A percentile compares a stretch with the other conserved stretches of the same genome.
Conservation (phyloP, 1,140 invertebrate genomes). For the Bombus superbus region DNA sequence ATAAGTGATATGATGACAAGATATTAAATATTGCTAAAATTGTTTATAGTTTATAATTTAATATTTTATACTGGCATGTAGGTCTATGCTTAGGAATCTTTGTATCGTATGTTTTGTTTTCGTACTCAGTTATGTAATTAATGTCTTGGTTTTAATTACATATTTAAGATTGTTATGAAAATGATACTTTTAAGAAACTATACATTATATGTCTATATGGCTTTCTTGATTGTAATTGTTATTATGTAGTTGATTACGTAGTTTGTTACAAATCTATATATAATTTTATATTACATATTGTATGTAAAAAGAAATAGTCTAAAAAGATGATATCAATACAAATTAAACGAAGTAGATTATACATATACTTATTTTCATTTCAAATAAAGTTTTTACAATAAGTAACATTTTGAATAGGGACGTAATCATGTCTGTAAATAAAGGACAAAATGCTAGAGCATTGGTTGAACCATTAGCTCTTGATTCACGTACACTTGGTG, state of each 20-base stretch:
- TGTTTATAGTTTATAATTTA: background rate
- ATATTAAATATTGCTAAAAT: conserved; percentile 2
- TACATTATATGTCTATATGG: background rate
- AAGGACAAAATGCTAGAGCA: conserved; percentile 72
- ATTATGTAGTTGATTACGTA: background rate
- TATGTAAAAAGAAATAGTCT: background rate
- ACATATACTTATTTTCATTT: background rate
- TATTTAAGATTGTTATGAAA: background rate
- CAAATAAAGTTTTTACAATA: conserved; percentile 2
- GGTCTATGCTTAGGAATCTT: background rate
- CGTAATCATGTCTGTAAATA: conserved; percentile 76
- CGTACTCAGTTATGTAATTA: conserved; percentile 36
- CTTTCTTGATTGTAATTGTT: too few species aligned
- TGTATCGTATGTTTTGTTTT: background rate
- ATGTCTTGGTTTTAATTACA: background rate
- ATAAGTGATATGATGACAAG: background rate
- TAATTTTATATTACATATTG: background rate
- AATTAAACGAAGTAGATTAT: background rate
- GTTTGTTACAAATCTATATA: background rate
- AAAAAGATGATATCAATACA: background rate
- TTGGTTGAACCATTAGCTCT: conserved; percentile 76
- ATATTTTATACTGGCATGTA: background rate
- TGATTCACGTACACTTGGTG: conserved; percentile 71
- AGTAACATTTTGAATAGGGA: conserved; percentile 36
- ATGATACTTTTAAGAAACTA: background rate